Conservation (phyloP, 2,888 invertebrate genomes). For the Chaitophorus viminalis region DNA sequence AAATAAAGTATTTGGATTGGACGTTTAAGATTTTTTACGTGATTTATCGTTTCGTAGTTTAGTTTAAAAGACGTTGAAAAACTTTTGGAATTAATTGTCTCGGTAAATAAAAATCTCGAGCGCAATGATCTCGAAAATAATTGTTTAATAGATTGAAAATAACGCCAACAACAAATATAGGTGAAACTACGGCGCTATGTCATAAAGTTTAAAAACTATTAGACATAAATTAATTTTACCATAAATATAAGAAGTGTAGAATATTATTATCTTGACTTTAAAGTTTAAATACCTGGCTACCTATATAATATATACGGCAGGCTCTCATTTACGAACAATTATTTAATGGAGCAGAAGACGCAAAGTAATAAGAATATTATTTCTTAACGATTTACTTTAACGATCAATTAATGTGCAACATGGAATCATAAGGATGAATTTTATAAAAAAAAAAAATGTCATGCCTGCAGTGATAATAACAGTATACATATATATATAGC, state of each 20-base stretch:
- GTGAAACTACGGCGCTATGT: not conserved
- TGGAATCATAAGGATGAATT: no score
- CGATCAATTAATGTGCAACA: no score
- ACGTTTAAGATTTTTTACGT: slow-evolving; percentile 33
- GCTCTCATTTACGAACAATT: not conserved
- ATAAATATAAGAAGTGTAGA: not conserved
- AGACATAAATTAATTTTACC: slow-evolving; percentile 33
- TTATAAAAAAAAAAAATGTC: no score
- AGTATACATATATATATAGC: not conserved
- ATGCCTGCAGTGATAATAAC: no score
- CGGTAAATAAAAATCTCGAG: slow-evolving; percentile 32
- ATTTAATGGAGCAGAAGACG: slow-evolving; percentile 19
- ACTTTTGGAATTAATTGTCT: slow-evolving; percentile 50
- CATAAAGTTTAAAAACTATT: slow-evolving; percentile 49
- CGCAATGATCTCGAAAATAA: slow-evolving; percentile 43
- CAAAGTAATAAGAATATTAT: no score
- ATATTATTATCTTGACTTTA: not conserved
- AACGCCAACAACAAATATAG: slow-evolving; percentile 15
- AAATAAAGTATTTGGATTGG: slow-evolving; percentile 23
- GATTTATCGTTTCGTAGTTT: slow-evolving; percentile 35
- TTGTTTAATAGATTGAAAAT: slow-evolving; percentile 56
- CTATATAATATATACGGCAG: no score
- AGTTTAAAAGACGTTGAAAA: slow-evolving; percentile 22
- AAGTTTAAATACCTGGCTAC: no score
- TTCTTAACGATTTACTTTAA: not conserved